Base-by-base conservation (phyloP, 92 coral and sea anemone genomes). In the Muricea muricata region DNA sequence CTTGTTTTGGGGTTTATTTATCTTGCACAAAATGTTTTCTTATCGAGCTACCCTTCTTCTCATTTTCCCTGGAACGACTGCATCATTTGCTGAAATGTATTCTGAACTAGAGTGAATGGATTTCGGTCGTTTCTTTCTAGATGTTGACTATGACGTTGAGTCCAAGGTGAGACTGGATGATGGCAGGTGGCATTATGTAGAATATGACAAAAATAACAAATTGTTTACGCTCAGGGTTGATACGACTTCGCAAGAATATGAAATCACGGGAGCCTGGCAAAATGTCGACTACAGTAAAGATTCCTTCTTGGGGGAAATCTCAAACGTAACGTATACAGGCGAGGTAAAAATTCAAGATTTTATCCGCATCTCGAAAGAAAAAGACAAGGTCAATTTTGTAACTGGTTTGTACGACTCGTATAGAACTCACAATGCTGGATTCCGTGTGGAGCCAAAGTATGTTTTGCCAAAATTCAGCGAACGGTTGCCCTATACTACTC, bases 121-220 rank as follows among this genome's bases (percentile, higher is more conserved):
- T 14, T 18, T 70, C 21, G 4, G 4, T 70, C 6, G n/a, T n/a
- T n/a, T n/a, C 39, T 29, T 30, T 29, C n/a, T 55, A 76, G 66
- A 28, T 0, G n/a, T 23, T 13, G 26, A 73, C 20, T 54, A 23
- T 29, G 31, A 28, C 0, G 18, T 46, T 3, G 29, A 13, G 0
- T 20, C 65, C 23, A 14, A 46, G 5, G 45, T 14, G 23, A 35
- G 3, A 1, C 17, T 78, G 6, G 58, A 46, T 34, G 71, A 56
- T 57, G 55, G 20, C 32, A 23, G 58, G n/a, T 78, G 83, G 83
- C 83, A 78, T 39, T 21, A n/a, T 1, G 65, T 78, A 23, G 15
- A 34, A 32, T 78, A 78, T 66, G 11, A 13, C 13, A 75, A 35
- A 75, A 6, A 24, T n/a, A 18, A 0, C 8, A 10, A 50, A 29